Percentiles rank a stretch among this genome's conserved stretches.
Conservation (phyloP, 2,797 vertebrate species). For the Nannoperca australis region DNA sequence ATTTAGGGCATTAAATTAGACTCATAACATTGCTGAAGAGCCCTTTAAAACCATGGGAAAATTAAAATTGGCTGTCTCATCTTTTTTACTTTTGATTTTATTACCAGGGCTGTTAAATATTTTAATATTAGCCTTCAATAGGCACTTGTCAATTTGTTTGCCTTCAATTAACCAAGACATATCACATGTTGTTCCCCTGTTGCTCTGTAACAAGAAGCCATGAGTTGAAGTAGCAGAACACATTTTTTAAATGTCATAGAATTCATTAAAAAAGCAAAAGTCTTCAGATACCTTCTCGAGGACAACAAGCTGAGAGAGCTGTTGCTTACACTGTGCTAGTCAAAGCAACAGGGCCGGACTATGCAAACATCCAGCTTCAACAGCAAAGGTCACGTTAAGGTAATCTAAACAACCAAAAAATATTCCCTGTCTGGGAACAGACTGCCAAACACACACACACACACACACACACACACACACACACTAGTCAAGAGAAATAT, state of each 20-base stretch:
- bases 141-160: constrained; percentile 17
- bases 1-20: constrained; percentile 64
- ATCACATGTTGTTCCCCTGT: neutral
- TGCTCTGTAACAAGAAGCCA: constrained; percentile 10
- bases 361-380: constrained; percentile 68
- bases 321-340: constrained; percentile 52
- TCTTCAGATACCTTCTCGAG: constrained; percentile 33
- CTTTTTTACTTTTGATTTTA: constrained; percentile 16
- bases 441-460: neutral
- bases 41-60: constrained; percentile 42
- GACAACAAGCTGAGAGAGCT: constrained; percentile 56
- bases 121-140: constrained; percentile 9
- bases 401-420: constrained; percentile 54
- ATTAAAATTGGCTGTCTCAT: neutral
- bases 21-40: constrained; percentile 34
- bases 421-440: constrained; percentile 48
- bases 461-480: constrained; percentile 6
- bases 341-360: constrained; percentile 65
- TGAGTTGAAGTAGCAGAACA: constrained; percentile 14
- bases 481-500: neutral
- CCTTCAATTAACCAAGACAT: constrained; percentile 23
- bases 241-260: constrained; percentile 52
- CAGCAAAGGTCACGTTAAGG: constrained; percentile 72
- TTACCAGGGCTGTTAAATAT: constrained; percentile 19
- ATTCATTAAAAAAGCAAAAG: constrained; percentile 56